Percentiles rank a stretch among this genome's conserved stretches.
These are phyloP conservation scores for Jacana jacana DNA, from an alignment of 2,113 vertebrate genomes.

Conservation along the genomic window DNA sequence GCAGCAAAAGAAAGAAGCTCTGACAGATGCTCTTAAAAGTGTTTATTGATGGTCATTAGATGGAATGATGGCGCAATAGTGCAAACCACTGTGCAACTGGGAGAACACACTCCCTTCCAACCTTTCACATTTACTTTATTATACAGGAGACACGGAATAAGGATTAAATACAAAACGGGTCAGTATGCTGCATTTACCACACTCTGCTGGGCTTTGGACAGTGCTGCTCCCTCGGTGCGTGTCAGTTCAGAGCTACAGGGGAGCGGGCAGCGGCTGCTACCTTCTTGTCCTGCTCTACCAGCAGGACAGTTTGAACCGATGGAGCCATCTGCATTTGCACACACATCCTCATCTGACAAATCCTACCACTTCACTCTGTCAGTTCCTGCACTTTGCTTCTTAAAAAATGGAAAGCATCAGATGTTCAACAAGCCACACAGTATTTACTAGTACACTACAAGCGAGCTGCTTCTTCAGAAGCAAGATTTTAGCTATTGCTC, in stretches of 20 bases:
- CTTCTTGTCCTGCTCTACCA: background rate
- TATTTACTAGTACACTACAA: background rate
- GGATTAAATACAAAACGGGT: conserved; percentile 53
- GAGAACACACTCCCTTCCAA: conserved; percentile 40
- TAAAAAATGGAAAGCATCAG: background rate
- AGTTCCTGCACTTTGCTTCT: background rate
- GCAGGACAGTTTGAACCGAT: background rate
- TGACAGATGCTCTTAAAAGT: conserved; percentile 59
- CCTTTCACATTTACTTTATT: conserved; percentile 66
- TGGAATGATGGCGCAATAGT: conserved; percentile 68
- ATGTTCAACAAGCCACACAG: background rate
- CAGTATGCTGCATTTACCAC: conserved; percentile 12
- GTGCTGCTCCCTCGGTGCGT: conserved; percentile 1
- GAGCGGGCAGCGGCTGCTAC: background rate
- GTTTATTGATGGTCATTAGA: conserved; percentile 72
- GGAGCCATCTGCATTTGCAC: background rate
- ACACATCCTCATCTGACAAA: background rate
- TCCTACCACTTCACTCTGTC: background rate
- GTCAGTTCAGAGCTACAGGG: background rate
- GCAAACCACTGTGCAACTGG: conserved; percentile 68
- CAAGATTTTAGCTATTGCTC: background rate
- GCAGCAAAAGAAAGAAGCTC: background rate
- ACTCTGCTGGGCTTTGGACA: background rate
- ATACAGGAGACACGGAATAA: conserved; percentile 41
- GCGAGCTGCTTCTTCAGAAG: background rate